A percentile compares a stretch with the other conserved stretches of the same genome.
phyloP scores from a whole-genome alignment of 1,140 invertebrate genomes.

The Aphelenchoides avenae region DNA sequence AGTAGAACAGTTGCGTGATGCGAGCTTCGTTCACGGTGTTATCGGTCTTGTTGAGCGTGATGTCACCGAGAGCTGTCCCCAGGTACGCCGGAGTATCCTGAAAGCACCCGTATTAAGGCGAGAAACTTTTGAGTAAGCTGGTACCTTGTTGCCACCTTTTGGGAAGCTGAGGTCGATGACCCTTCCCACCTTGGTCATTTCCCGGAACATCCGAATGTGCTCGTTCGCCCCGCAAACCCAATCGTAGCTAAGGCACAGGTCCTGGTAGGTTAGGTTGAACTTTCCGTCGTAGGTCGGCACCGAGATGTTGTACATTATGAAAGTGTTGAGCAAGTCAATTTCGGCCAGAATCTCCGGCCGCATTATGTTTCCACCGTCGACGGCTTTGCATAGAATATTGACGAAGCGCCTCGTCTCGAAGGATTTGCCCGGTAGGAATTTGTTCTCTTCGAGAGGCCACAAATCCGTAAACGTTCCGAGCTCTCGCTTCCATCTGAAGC shows the following conservation, averaged over 20 bases:
- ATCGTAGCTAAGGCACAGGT: slow-evolving; percentile 55
- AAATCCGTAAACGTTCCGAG: slow-evolving; percentile 49
- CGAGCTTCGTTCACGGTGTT: slow-evolving; percentile 49
- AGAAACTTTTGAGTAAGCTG: background rate
- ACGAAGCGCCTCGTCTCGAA: slow-evolving; percentile 58
- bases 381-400: slow-evolving; percentile 51
- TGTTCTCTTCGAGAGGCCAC: slow-evolving; percentile 59
- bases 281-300: slow-evolving; percentile 52
- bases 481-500: slow-evolving; percentile 56
- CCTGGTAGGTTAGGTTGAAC: slow-evolving; percentile 57
- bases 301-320: slow-evolving; percentile 53
- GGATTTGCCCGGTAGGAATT: slow-evolving; percentile 59
- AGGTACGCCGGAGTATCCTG: slow-evolving; percentile 57
- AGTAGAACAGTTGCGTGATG: slow-evolving; percentile 57
- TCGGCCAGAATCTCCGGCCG: slow-evolving; percentile 52
- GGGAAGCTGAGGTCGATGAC: slow-evolving; percentile 55
- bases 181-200: slow-evolving; percentile 51
- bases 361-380: slow-evolving; percentile 48
- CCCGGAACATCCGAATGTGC: slow-evolving; percentile 50
- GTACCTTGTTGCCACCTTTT: slow-evolving; percentile 56
- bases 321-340: slow-evolving; percentile 53
- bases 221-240: slow-evolving; percentile 52
- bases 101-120: slow-evolving; percentile 8
- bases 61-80: slow-evolving; percentile 53
- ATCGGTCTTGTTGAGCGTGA: slow-evolving; percentile 48